Conservation (phyloP, 2,113 vertebrate genomes). For the Petaurus breviceps region DNA sequence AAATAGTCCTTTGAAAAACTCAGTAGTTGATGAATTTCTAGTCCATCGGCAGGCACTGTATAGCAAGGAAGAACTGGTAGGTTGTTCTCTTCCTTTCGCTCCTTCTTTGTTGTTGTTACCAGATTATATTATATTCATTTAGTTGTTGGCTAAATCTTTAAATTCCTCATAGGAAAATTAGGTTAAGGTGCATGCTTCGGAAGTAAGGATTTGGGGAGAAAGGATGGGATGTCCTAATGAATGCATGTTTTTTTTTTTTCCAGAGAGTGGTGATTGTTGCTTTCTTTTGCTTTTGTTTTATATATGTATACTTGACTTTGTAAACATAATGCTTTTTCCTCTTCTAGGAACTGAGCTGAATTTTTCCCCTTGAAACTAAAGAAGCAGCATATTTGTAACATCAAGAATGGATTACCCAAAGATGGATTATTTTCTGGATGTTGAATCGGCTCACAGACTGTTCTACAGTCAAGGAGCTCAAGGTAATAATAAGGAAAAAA, state of each 20-base stretch:
- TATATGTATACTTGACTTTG: constrained; percentile 52
- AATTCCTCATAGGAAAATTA: constrained; percentile 5
- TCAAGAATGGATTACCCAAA: constrained; percentile 80
- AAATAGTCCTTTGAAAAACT: constrained; percentile 59
- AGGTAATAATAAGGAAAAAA: constrained; percentile 81
- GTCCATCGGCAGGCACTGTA: constrained; percentile 37
- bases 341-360: constrained; percentile 79
- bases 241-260: constrained; percentile 48
- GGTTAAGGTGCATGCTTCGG: constrained; percentile 18
- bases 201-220: constrained; percentile 29
- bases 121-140: constrained; percentile 51
- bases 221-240: constrained; percentile 13
- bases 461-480: constrained; percentile 90
- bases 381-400: constrained; percentile 42
- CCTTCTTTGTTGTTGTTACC: constrained; percentile 53
- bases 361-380: constrained; percentile 39
- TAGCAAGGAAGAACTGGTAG: constrained; percentile 43
- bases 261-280: background rate
- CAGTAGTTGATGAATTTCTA: constrained; percentile 14
- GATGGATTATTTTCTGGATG: constrained; percentile 90
- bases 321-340: constrained; percentile 46
- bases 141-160: constrained; percentile 44
- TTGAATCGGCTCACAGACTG: constrained; percentile 87
- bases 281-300: constrained; percentile 5
- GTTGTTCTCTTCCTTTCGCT: constrained; percentile 46